These are phyloP conservation scores for Rhogogaster chlorosoma DNA, from an alignment of 2,888 invertebrate species.

Conservation along the genomic window DNA sequence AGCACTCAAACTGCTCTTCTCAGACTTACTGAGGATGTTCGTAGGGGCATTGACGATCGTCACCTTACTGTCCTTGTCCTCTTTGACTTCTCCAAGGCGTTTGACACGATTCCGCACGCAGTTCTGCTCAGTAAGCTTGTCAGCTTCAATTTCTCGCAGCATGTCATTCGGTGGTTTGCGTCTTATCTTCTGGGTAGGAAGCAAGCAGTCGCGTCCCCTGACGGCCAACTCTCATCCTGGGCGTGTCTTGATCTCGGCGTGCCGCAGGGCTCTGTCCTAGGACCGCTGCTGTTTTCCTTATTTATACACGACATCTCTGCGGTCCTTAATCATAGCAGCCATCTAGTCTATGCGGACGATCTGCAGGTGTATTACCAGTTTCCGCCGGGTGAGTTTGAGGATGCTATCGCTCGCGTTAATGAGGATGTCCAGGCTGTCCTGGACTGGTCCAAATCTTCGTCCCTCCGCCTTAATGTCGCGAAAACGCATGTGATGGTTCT, in stretches of 20 bases:
- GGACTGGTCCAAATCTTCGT: background rate
- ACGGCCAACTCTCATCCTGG: constrained; percentile 18
- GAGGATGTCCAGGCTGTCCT: constrained; percentile 15
- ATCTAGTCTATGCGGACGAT: constrained; percentile 49
- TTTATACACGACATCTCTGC: constrained; percentile 46
- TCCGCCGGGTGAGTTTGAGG: background rate
- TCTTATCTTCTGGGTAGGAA: background rate
- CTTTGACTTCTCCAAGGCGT: constrained; percentile 64
- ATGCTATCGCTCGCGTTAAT: background rate
- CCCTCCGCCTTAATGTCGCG: background rate
- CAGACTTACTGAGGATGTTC: constrained; percentile 61
- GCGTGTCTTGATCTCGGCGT: constrained; percentile 26
- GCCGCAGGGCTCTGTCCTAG: constrained; percentile 43
- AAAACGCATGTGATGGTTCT: constrained; percentile 33
- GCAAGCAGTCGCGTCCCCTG: background rate
- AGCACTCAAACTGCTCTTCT: constrained; percentile 62
- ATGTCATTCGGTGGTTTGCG: constrained; percentile 73
- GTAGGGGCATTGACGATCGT: constrained; percentile 58
- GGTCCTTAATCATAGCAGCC: background rate
- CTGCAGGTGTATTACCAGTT: constrained; percentile 34
- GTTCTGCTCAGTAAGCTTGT: constrained; percentile 57
- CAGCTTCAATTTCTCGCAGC: constrained; percentile 72
- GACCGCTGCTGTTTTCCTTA: constrained; percentile 10
- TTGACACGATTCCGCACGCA: constrained; percentile 60
- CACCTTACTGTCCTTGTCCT: constrained; percentile 57